A percentile compares a stretch with the other conserved stretches of the same genome.
These are phyloP conservation scores for Sphenopsis melanotis DNA, from an alignment of 2,797 vertebrate genomes.

Conservation along the genomic window DNA sequence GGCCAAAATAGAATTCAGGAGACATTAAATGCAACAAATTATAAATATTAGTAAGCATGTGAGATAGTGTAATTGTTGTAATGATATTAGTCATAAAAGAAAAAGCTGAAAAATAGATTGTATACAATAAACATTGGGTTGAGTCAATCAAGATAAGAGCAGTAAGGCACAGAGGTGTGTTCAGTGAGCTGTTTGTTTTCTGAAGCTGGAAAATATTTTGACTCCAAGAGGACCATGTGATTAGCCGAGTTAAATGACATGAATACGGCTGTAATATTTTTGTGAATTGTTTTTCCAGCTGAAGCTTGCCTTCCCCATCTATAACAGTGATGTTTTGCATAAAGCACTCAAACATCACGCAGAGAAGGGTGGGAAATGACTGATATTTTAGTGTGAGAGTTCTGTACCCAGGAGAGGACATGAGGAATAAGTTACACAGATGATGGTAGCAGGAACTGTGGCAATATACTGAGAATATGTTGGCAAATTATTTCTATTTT, in stretches of 20 bases:
- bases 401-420: background rate
- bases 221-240: constrained; percentile 48
- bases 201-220: constrained; percentile 56
- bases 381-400: background rate
- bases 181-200: constrained; percentile 51
- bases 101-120: constrained; percentile 58
- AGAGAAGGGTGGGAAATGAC: constrained; percentile 19
- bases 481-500: background rate
- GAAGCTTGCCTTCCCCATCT: constrained; percentile 46
- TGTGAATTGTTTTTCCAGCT: constrained; percentile 49
- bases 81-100: constrained; percentile 53
- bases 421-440: background rate
- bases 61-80: constrained; percentile 26
- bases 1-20: constrained; percentile 11
- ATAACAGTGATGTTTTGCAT: constrained; percentile 26
- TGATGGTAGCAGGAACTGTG: background rate
- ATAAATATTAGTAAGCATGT: constrained; percentile 46
- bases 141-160: constrained; percentile 47
- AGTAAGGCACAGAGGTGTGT: constrained; percentile 20
- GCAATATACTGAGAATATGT: background rate
- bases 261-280: constrained; percentile 43
- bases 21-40: constrained; percentile 29
- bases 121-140: constrained; percentile 40
- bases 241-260: constrained; percentile 63
- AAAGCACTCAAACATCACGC: constrained; percentile 11